Base-by-base conservation (phyloP, 2,797 vertebrate species). In the Knipowitschia caucasica region DNA sequence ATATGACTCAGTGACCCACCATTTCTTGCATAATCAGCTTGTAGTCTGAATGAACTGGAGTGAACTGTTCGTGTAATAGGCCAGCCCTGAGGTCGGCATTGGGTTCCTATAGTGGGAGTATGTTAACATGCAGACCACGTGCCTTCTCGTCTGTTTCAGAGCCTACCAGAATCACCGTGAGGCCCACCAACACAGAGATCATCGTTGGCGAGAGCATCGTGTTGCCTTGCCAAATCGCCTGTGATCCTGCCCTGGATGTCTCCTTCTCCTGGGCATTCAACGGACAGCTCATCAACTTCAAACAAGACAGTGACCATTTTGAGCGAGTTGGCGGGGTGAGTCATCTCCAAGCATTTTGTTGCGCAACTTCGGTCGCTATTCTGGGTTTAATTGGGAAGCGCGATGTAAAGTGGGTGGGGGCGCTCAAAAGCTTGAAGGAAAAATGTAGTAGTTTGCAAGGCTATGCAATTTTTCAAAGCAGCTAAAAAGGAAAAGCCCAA, bases 201-300 rank as follows among this genome's bases (percentile, higher is more conserved):
- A 92, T 94, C 1, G 95, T 98, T 51, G 96, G 96, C 30, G 95
- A 97, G 83, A 98, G 95, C 1, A 86, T 96, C 0, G 91, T 98
- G 71, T 60, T 98, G 67, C 94, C 94, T 26, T 98, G 96, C 89
- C 95, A 97, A 89, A 93, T 94, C 49, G 88, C 92, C 61, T 90
- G 89, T 0, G 95, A 98, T 79, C 94, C 95, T 10, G 80, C 92
- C n/a, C 82, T 98, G 80, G 92, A 92, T 57, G 91, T 94, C 62
- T 90, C 85, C 62, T 98, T 98, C 87, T 93, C 92, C 5, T 98
- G 96, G 96, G 95, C 92, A 67, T 95, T 96, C 84, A 96, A 98
- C 3, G 94, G 94, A 11, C 91, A 82, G 30, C 91, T 92, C 67
- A 86, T 95, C 0, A 90, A 96, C 84, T 93, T 96, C 87, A 89